phyloP scores from a whole-genome alignment of 2,797 vertebrate genomes.

The Menidia menidia region DNA sequence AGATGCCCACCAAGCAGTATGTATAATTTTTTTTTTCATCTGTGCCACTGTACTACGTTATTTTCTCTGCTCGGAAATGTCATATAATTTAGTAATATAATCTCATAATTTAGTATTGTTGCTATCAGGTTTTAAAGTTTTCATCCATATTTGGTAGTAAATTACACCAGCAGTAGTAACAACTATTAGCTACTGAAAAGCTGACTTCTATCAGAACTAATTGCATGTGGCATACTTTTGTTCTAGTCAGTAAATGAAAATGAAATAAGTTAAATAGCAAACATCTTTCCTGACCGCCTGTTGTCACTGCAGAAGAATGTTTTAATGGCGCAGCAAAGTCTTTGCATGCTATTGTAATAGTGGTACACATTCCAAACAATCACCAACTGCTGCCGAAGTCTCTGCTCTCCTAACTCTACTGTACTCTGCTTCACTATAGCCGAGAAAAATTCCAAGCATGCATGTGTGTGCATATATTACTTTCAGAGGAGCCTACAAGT shows the following conservation, averaged over 20 bases:
- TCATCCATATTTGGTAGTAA: background rate
- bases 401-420: conserved; percentile 18
- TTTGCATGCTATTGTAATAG: conserved; percentile 33
- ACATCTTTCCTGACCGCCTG: conserved; percentile 9
- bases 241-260: background rate
- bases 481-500: conserved; percentile 42
- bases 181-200: conserved; percentile 9
- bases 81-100: no score
- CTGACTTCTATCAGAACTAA: conserved; percentile 5
- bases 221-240: background rate
- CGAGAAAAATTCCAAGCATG: conserved; percentile 48
- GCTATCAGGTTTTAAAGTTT: background rate
- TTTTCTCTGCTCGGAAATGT: no score
- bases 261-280: conserved; percentile 1
- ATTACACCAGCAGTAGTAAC: background rate
- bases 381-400: conserved; percentile 60
- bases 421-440: conserved; percentile 19
- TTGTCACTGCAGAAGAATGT: conserved; percentile 27
- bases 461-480: conserved; percentile 30
- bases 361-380: conserved; percentile 49
- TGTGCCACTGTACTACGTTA: background rate
- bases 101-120: background rate
- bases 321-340: conserved; percentile 36
- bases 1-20: no score
- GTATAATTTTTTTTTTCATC: background rate